Conservation (phyloP, 2,113 vertebrate genomes). For the Pavo muticus region DNA sequence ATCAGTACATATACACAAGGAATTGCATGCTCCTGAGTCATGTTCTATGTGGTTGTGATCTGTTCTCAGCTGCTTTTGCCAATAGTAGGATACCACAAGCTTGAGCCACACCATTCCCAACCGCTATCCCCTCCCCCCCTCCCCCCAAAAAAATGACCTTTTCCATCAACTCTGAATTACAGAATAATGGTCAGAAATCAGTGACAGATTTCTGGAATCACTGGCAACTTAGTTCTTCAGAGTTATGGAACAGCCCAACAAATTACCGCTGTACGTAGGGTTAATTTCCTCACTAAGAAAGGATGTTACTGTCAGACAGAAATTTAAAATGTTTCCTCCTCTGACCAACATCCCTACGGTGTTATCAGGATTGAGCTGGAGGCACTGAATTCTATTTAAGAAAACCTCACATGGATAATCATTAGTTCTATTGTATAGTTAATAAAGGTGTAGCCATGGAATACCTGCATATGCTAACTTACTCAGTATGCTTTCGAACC, state of each 20-base stretch:
- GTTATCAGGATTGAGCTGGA: neutral
- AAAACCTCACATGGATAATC: neutral
- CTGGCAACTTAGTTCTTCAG: neutral
- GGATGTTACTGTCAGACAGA: neutral
- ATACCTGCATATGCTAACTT: neutral
- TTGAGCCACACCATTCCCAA: neutral
- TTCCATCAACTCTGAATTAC: neutral
- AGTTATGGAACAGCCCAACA: neutral
- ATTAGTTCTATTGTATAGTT: neutral
- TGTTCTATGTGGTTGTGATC: neutral
- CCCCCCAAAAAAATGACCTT: neutral
- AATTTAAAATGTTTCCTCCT: neutral
- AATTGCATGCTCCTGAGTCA: neutral
- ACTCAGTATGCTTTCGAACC: neutral
- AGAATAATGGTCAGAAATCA: neutral
- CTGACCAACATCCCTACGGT: neutral
- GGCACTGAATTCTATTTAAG: neutral
- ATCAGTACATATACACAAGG: fast-evolving
- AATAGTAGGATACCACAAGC: neutral
- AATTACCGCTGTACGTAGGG: neutral
- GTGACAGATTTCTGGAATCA: neutral
- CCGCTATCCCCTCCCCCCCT: no score
- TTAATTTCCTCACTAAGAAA: neutral
- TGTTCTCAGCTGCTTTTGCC: neutral
- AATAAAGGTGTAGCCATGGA: neutral